A percentile compares a stretch with the other conserved stretches of the same genome.
Evolutionary conservation across 2,113 vertebrate genomes (phyloP).

Genomic region (Plestiodon gilberti): DNA sequence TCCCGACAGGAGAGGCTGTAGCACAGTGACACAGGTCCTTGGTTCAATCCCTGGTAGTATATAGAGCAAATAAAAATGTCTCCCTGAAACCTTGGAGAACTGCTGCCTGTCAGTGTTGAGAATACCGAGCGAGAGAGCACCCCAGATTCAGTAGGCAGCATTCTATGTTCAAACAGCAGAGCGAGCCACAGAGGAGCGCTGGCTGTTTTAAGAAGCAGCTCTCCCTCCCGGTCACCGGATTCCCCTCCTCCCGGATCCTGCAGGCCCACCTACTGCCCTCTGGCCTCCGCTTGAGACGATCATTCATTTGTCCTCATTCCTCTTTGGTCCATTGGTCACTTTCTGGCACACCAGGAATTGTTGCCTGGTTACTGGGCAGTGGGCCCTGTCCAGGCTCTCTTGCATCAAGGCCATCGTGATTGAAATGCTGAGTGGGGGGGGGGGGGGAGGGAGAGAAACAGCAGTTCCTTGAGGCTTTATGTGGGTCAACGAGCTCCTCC

Average conservation of each 20-base stretch:
- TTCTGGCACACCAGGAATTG: neutral
- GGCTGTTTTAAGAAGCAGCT: neutral
- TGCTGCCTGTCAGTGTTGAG: too few species aligned
- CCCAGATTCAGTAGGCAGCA: too few species aligned
- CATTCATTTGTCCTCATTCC: neutral
- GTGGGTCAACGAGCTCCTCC: neutral
- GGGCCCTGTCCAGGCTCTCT: neutral
- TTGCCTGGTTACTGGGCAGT: neutral
- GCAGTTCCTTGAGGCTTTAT: neutral
- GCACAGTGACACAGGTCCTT: too few species aligned
- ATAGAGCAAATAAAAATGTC: too few species aligned
- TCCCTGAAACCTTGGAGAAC: too few species aligned
- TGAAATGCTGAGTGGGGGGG: neutral
- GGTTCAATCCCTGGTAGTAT: too few species aligned
- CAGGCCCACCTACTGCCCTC: neutral
- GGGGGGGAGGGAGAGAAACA: fast-evolving
- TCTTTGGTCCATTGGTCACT: neutral
- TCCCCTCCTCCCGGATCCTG: neutral
- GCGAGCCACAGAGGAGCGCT: too few species aligned
- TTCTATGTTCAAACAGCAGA: too few species aligned
- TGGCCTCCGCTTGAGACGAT: too few species aligned
- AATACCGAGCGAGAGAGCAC: too few species aligned
- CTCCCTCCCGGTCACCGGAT: neutral
- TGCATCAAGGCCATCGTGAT: neutral
- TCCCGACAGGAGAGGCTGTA: too few species aligned